Evolutionary conservation across 2,888 invertebrate genomes (phyloP), one percentile per base, ranked within the genome.

Genomic region (Cerceris ruficornis): DNA sequence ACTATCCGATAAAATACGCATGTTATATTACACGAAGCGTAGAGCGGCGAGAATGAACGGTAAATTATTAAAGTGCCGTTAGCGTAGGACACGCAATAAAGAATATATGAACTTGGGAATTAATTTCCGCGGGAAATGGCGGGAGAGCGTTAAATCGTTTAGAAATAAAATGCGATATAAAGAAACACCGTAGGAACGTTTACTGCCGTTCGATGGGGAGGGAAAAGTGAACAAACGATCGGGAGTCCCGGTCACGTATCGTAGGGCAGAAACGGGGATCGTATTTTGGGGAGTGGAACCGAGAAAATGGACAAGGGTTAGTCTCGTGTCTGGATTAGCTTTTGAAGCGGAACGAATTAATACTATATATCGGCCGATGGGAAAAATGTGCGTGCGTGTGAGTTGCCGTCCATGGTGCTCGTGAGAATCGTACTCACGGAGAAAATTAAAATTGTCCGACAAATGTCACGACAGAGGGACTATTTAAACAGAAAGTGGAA

Each of bases 271-370:
- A 71, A 77, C 80, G 82, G 80, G 41, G 28, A 28, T 46, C 78
- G 84, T 84, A 86, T 86, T 85, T 86, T 77, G 62, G 82, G 78
- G 77, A 60, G 85, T 73, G 64, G 77, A 73, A 73, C 77, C 69
- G 79, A 78, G 83, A 75, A 85, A 85, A 87, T 80, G 85, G 80
- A 86, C 86, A 84, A 83, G 85, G 81, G 87, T 87, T 86, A 78
- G 83, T 74, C 81, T 78, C 77, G 83, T 81, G 74, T 83, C 81
- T 76, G 83, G 79, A 87, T 87, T 84, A 86, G 83, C 83, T 85
- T 85, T 77, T 74, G 78, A 73, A 81, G 79, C 77, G 83, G 80
- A 81, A 83, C 87, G 86, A 88, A 88, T 88, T 88, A 88, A 84
- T 83, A 69, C 69, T 81, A 83, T 28, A 28, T 75, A 83, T 76